Evolutionary conservation across 2,797 vertebrate genomes (phyloP), one percentile per base, ranked within the genome.

Genomic region (Lophotriccus pileatus): DNA sequence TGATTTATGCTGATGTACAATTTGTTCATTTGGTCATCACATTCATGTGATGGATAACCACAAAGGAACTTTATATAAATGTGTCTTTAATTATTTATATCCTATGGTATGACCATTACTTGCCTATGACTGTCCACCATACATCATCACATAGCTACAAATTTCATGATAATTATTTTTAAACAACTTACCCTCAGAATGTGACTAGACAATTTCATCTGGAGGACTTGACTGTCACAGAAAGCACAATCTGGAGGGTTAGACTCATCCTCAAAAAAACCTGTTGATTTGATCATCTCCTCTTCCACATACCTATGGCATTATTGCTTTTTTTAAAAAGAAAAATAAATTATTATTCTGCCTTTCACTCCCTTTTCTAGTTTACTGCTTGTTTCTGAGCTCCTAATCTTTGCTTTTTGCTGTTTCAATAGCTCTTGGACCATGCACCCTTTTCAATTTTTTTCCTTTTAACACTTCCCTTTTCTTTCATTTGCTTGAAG

Each of bases 201-300:
- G 13, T 1, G 9, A 70, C 13, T 10, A 46, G 47, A 58, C 0
- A 2, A 12, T 37, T 88, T 78, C 68, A 70, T 36, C 64, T 84
- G 30, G 49, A 46, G 30, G 18, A 58, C 75, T 96, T 95, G 98
- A 91, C 95, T 97, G 70, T 96, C 97, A 87, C 97, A 98, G 92
- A 97, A 98, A 83, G 93, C 94, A 92, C 97, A 97, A 37, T 97
- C 97, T 46, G 91, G 90, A 69, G 97, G 97, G 64, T 97, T 98
- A 96, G 95, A 98, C 83, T 96, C 66, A 58, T 98, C 96, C 96
- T 94, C 84, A 78, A 97, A 98, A 91, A 97, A 16, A 95, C 90
- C 41, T 98, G 97, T 41, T 93, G 56, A 5, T 78, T 44, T 27
- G 92, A 77, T 43, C 2, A 2, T 56, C 74, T 82, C 12, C 39